phyloP scores from a whole-genome alignment of 2,888 invertebrate species.

The Pyralis farinalis region DNA sequence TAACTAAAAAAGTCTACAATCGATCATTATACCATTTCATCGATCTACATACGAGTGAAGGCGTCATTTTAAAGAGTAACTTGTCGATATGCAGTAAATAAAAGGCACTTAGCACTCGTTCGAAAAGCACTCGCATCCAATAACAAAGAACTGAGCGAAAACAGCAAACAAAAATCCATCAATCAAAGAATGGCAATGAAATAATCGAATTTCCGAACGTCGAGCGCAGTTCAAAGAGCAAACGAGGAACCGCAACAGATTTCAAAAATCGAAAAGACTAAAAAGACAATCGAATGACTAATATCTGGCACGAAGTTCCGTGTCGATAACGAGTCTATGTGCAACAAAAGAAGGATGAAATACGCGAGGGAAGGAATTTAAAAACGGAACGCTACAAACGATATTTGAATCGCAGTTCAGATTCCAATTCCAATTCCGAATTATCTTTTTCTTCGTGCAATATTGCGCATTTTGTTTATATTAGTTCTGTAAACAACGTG shows the following conservation, averaged over 20 bases:
- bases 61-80: not conserved
- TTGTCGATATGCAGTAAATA: constrained; percentile 24
- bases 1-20: constrained; percentile 1
- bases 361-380: constrained; percentile 51
- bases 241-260: constrained; percentile 71
- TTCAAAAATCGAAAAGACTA: constrained; percentile 45
- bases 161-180: constrained; percentile 64
- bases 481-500: not conserved
- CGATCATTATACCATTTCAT: constrained; percentile 4
- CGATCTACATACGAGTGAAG: constrained; percentile 15
- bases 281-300: constrained; percentile 51
- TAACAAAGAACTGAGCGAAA: constrained; percentile 39
- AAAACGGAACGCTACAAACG: constrained; percentile 38
- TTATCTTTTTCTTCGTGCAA: constrained; percentile 23
- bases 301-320: constrained; percentile 71
- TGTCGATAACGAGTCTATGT: constrained; percentile 60
- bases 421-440: constrained; percentile 33
- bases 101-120: constrained; percentile 58
- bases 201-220: constrained; percentile 74
- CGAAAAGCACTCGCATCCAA: constrained; percentile 47
- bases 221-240: constrained; percentile 71
- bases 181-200: constrained; percentile 75
- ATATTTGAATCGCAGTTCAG: constrained; percentile 26
- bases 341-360: constrained; percentile 55
- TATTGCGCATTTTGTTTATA: not conserved